Base-by-base conservation (phyloP, 2,113 vertebrate genomes). In the Climacteris rufus region DNA sequence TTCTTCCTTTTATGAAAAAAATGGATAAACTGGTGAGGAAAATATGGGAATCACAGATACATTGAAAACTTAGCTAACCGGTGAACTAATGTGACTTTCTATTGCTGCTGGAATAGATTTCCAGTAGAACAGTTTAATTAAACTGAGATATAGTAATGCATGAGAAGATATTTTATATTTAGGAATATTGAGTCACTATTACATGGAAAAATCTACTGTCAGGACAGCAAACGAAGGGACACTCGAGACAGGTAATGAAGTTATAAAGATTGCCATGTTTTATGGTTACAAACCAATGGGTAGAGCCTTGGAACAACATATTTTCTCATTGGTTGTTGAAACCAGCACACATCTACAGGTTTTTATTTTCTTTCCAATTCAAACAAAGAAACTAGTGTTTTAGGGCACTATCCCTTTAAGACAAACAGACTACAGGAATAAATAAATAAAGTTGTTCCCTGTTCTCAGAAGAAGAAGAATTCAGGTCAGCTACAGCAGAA, bases 61-160 rank as follows among this genome's bases (percentile, higher is more conserved):
- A 14, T 19, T 37, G 24, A 13, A 35, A 70, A 40, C 15, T 27
- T 63, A 70, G 3, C 39, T 30, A 47, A 63, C 23, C 13, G 47
- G 25, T 52, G 25, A 84, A 9, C 1, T 65, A 44, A 20, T 0
- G 0, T 49, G 33, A 47, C 11, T 80, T 89, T 17, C 5, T 75
- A 1, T 21, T 71, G 31, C 7, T 79, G 19, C 37, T 75, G 16
- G 16, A 76, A 35, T 52, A 11, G 13, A 42, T 65, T 83, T 89
- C 28, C 14, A 6, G 27, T 7, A 44, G 16, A 65, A 47, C 0
- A 7, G 8, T 64, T 76, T 31, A 52, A 56, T 77, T 53, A 61
- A 84, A 40, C 9, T 13, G 50, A 78, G 50, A 13, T 18, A 37
- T 16, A 37, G 39, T 18, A 84, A 50, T 30, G 5, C 17, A 15